Evolutionary conservation across 2,113 vertebrate species (phyloP), one percentile per base, ranked within the genome.

Genomic region (Corythornis cristatus): DNA sequence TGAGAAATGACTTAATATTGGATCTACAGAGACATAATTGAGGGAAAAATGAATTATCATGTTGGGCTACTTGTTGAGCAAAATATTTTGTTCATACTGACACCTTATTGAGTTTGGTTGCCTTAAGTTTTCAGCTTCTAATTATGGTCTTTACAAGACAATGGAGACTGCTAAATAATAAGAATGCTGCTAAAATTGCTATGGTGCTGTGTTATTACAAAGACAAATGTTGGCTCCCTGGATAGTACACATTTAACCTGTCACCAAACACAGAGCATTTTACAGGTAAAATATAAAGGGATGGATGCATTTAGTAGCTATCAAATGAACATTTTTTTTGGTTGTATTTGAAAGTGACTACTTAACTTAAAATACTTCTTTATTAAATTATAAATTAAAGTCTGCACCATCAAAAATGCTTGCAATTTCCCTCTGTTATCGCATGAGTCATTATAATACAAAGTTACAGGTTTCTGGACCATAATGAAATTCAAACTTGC

Each of bases 101-200:
- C 58, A 91, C 33, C 68, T 97, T 93, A 83, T 78, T 95, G 58
- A 94, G 86, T 97, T 97, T 95, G 78, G 85, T 96, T 97, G 89
- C 91, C 45, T 89, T 92, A 96, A 92, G 95, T 97, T 97, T 97
- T 96, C 91, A 93, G 92, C 95, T 97, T 96, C 94, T 97, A 97
- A 97, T 97, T 97, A 94, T 60, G 82, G 96, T 97, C 91, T 97
- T 98, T 97, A 96, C 86, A 97, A 97, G 97, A 98, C 94, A 98
- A 98, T 97, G 74, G 86, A 87, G 95, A 96, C 5, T 2, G 96
- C 95, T 96, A 97, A 98, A 97, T 96, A 97, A 96, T 96, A 88
- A 97, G 95, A 97, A 97, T 82, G 91, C 93, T 92, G 85, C 92
- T 97, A 86, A 96, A 97, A 96, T 91, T 83, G 72, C 90, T 78